These are phyloP conservation scores for Caerostris darwini DNA, from an alignment of 1,140 invertebrate species.

Conservation along the genomic window DNA sequence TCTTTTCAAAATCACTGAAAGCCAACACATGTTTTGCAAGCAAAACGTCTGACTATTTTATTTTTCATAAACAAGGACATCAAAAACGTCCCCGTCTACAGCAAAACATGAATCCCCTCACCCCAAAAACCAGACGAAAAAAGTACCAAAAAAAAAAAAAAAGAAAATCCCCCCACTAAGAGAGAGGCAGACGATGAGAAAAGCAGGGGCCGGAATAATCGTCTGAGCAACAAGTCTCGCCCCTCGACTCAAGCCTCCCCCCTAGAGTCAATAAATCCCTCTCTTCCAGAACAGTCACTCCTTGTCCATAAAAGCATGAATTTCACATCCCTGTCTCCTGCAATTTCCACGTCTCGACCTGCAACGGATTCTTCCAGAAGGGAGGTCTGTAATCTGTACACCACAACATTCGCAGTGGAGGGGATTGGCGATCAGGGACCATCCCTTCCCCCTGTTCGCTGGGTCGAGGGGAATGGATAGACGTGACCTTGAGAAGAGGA, in stretches of 20 bases:
- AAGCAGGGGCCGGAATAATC: conserved; percentile 16
- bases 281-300: not conserved
- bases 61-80: not conserved
- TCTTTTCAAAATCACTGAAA: too few relatives aligned
- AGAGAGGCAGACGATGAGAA: not conserved
- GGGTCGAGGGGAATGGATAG: conserved; percentile 1
- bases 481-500: not conserved
- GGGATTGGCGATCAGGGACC: not conserved
- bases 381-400: conserved; percentile 15
- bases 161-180: not conserved
- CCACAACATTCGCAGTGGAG: not conserved
- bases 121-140: not conserved
- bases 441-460: not conserved
- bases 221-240: conserved; percentile 27
- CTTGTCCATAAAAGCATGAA: conserved; percentile 28
- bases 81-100: not conserved
- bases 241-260: not conserved
- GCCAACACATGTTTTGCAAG: too few relatives aligned
- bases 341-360: not conserved
- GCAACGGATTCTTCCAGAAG: not conserved
- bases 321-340: not conserved
- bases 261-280: conserved; percentile 34
- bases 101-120: not conserved
- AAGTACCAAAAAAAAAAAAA: not conserved
- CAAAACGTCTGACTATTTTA: not conserved